Evolutionary conservation across 2,888 invertebrate species (phyloP).

Genomic region (Brenthis hecate): DNA sequence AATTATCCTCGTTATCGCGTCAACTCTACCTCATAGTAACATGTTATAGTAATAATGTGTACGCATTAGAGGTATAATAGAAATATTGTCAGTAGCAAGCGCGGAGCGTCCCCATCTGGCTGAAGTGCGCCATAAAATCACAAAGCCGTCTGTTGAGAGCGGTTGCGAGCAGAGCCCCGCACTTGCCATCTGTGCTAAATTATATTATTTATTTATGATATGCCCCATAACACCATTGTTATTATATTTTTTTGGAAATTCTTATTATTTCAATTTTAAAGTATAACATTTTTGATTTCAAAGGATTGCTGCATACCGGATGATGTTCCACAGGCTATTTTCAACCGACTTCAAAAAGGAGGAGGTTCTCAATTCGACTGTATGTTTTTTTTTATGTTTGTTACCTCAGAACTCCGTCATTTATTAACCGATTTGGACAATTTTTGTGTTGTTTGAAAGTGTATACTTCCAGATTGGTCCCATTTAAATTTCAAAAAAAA

Average conservation of each 20-base stretch:
- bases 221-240: neutral
- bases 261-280: too few relatives aligned
- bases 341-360: too few relatives aligned
- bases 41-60: neutral
- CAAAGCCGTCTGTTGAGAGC: slow-evolving; percentile 14
- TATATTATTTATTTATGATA: neutral
- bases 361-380: too few relatives aligned
- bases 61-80: slow-evolving; percentile 21
- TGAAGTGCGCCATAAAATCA: slow-evolving; percentile 11
- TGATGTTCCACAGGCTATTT: too few relatives aligned
- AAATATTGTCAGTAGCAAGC: slow-evolving; percentile 19
- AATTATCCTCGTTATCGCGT: slow-evolving; percentile 6
- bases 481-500: too few relatives aligned
- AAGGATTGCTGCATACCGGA: too few relatives aligned
- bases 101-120: neutral
- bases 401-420: too few relatives aligned
- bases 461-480: too few relatives aligned
- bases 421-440: too few relatives aligned
- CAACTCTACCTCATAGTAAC: neutral
- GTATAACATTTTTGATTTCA: too few relatives aligned
- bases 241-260: neutral
- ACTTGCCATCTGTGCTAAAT: slow-evolving; percentile 24
- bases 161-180: neutral
- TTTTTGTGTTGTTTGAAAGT: too few relatives aligned
- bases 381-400: too few relatives aligned